These are phyloP conservation scores for Rhipidura dahli DNA, from an alignment of 2,113 vertebrate species.

Conservation along the genomic window DNA sequence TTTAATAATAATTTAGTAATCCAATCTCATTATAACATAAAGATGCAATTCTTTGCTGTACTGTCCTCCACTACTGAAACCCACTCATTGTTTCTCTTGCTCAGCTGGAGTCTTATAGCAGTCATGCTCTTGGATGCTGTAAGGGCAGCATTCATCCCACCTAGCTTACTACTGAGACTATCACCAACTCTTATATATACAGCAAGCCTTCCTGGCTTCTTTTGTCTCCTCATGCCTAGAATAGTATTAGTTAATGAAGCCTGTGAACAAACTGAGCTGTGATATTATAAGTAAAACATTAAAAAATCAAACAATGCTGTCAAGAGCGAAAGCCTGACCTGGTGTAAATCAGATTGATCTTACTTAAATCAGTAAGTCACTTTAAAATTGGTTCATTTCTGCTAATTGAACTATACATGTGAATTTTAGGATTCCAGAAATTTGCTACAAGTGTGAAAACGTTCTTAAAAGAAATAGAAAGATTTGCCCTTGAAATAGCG, in stretches of 20 bases:
- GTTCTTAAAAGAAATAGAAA: not conserved
- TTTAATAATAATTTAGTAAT: not conserved
- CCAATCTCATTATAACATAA: accelerated
- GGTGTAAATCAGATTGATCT: not conserved
- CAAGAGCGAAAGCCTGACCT: not conserved
- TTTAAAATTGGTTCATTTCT: not conserved
- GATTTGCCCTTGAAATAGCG: not conserved
- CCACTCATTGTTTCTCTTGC: not conserved
- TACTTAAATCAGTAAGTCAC: not conserved
- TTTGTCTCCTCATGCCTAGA: not conserved
- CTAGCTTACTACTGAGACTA: not conserved
- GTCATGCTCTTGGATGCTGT: not conserved
- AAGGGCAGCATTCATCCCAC: not conserved
- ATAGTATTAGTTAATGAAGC: not conserved
- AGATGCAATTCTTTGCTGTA: not conserved
- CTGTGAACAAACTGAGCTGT: not conserved
- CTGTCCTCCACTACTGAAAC: not conserved
- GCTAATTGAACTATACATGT: not conserved
- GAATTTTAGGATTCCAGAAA: not conserved
- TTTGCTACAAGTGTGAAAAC: not conserved
- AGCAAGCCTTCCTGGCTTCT: not conserved
- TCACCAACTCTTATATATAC: not conserved
- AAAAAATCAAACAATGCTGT: not conserved
- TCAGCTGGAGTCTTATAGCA: not conserved
- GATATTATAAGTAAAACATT: not conserved